phyloP scores from a whole-genome alignment of 2,888 invertebrate genomes.

The Drosophila suboccidentalis region DNA sequence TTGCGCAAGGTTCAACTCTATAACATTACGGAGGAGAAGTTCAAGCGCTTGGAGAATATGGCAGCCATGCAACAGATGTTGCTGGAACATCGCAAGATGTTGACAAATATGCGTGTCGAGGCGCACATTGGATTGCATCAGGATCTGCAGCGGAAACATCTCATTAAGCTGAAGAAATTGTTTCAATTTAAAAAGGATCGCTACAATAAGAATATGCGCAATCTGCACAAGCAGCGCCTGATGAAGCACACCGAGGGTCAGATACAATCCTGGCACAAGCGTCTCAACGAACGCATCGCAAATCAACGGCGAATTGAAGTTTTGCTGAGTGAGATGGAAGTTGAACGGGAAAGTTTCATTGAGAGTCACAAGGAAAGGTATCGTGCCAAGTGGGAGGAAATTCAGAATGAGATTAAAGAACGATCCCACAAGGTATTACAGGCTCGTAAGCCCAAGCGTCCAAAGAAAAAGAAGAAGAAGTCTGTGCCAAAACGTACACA shows the following conservation, averaged over 20 bases:
- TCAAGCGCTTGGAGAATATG: constrained; percentile 66
- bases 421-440: constrained; percentile 20
- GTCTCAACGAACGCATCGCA: constrained; percentile 76
- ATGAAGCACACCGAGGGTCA: constrained; percentile 65
- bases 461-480: constrained; percentile 43
- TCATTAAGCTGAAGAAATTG: constrained; percentile 83
- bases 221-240: constrained; percentile 51
- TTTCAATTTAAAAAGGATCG: constrained; percentile 82
- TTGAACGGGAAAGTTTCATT: constrained; percentile 67
- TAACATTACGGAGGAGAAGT: constrained; percentile 62
- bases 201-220: constrained; percentile 70
- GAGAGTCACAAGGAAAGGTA: constrained; percentile 66
- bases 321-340: constrained; percentile 48
- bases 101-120: constrained; percentile 72
- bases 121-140: constrained; percentile 67
- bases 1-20: constrained; percentile 60
- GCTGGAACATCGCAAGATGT: constrained; percentile 72
- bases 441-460: constrained; percentile 27
- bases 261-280: constrained; percentile 79
- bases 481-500: background rate
- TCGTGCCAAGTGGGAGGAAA: constrained; percentile 66
- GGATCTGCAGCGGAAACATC: constrained; percentile 79
- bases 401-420: constrained; percentile 66
- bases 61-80: constrained; percentile 58
- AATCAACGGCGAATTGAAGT: constrained; percentile 69